phyloP scores from a whole-genome alignment of 2,888 invertebrate genomes.

The Gasteruption jaculator region DNA sequence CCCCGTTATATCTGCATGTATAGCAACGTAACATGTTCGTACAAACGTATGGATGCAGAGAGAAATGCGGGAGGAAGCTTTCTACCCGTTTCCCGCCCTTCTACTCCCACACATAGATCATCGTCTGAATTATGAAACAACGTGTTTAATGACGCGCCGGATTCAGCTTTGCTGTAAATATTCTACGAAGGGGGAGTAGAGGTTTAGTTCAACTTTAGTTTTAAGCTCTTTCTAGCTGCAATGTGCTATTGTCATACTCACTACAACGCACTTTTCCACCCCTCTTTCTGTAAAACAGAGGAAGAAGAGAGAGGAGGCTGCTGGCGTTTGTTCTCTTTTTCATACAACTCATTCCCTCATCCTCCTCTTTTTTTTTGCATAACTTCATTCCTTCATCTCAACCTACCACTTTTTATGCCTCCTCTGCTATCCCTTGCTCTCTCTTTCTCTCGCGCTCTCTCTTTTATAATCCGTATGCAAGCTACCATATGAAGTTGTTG shows the following conservation, averaged over 20 bases:
- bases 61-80: no score
- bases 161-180: slow-evolving; percentile 47
- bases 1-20: no score
- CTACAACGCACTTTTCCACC: no score
- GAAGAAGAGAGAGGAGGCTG: no score
- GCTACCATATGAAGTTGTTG: no score
- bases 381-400: slow-evolving; percentile 22
- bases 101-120: slow-evolving; percentile 31
- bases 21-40: no score
- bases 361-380: neutral
- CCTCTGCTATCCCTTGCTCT: slow-evolving; percentile 15
- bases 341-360: slow-evolving; percentile 5
- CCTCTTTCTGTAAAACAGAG: slow-evolving; percentile 23
- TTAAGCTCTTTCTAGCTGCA: slow-evolving; percentile 26
- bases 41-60: no score
- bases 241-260: slow-evolving; percentile 35
- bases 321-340: slow-evolving; percentile 17
- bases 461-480: no score
- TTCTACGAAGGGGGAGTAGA: slow-evolving; percentile 30
- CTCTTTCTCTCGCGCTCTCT: slow-evolving; percentile 10
- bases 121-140: slow-evolving; percentile 50
- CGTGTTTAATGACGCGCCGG: slow-evolving; percentile 50
- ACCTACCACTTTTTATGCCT: slow-evolving; percentile 6
- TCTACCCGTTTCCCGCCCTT: no score
- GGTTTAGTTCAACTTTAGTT: slow-evolving; percentile 37